These are phyloP conservation scores for Achatina immaculata DNA, from an alignment of 1,140 invertebrate genomes.

Conservation along the genomic window DNA sequence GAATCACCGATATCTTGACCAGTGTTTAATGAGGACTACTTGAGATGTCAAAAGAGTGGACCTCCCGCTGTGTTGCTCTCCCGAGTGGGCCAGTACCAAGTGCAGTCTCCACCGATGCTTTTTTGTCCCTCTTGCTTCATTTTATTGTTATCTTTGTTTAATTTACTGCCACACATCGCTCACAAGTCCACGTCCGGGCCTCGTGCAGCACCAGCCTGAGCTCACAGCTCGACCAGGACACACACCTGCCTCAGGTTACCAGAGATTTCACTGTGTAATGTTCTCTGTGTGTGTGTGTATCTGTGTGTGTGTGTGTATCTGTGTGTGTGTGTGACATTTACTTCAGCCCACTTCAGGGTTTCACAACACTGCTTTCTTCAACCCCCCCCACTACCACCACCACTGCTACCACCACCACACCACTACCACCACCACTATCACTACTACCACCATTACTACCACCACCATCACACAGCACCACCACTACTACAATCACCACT, in stretches of 20 bases:
- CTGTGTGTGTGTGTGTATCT: not conserved
- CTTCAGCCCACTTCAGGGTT: not conserved
- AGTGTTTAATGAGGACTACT: not conserved
- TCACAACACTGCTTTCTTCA: not conserved
- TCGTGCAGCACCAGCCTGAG: not conserved
- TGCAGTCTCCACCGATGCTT: not conserved
- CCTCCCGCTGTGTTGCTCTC: not conserved
- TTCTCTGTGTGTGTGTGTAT: not conserved
- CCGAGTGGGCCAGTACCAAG: not conserved
- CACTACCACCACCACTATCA: not conserved
- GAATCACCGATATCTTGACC: slow-evolving; percentile 14
- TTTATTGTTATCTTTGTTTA: not conserved
- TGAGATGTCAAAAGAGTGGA: not conserved
- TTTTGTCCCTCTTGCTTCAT: not conserved
- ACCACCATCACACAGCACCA: not conserved
- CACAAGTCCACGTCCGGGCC: not conserved
- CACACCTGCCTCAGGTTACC: not conserved
- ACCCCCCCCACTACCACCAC: not conserved
- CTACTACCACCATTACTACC: too few species aligned
- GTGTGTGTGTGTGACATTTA: not conserved
- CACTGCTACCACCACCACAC: too few species aligned
- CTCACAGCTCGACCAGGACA: not conserved
- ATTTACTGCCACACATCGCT: not conserved
- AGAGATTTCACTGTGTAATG: not conserved
- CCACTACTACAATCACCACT: too few species aligned